phyloP scores from a whole-genome alignment of 2,113 vertebrate genomes.

The Bubo scandiacus region DNA sequence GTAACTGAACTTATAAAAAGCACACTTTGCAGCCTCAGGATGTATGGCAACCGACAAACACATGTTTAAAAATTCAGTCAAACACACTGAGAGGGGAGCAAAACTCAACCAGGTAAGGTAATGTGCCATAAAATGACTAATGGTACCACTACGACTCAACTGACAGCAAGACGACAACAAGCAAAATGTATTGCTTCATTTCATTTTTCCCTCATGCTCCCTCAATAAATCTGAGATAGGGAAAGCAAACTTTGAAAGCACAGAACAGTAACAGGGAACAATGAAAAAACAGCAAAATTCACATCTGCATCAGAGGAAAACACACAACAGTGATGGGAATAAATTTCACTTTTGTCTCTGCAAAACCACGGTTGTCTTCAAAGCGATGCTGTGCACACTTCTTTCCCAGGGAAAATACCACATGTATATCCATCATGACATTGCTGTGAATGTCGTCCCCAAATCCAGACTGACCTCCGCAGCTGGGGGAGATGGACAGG shows the following conservation, averaged over 20 bases:
- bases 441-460: accelerated
- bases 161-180: conserved; percentile 15
- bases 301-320: background rate
- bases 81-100: background rate
- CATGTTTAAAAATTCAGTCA: background rate
- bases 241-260: background rate
- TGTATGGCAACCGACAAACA: background rate
- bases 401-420: background rate
- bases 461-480: background rate
- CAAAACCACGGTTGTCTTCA: background rate
- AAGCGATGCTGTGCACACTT: background rate
- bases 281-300: background rate
- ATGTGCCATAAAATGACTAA: background rate
- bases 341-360: background rate
- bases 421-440: no score
- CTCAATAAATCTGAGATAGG: background rate
- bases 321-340: background rate
- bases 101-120: conserved; percentile 10
- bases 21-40: background rate
- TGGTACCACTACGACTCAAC: background rate
- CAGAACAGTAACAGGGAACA: background rate
- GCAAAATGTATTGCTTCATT: conserved; percentile 46
- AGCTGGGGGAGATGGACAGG: background rate
- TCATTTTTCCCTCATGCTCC: conserved; percentile 4
- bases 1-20: background rate